Base-by-base conservation (phyloP, 1,140 invertebrate species). In the Dendroctonus valens region DNA sequence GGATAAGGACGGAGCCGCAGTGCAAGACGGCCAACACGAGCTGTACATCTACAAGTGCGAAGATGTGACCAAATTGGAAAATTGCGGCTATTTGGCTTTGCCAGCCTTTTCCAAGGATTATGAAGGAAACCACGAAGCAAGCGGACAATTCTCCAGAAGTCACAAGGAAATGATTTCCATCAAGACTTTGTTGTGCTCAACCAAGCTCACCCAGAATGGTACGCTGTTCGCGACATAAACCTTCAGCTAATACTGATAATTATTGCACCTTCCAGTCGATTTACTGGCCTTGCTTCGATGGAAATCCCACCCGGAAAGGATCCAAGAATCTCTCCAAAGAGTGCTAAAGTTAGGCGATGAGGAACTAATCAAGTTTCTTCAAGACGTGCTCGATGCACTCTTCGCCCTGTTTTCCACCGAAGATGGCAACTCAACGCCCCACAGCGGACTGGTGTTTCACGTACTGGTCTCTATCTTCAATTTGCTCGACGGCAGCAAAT, bases 341-440 rank as follows among this genome's bases (percentile, higher is more conserved):
- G 88, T 97, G 5, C 78, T 94, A 54, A 83, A 88, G 1, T 76
- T 97, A 0, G 85, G 85, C 0, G 89, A 93, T 72, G 94, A 96
- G 76, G 96, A 98, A 79, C 81, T 96, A n/a, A 93, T 98, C 0
- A 97, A 97, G 79, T 98, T 98, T 80, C 81, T 98, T 3, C 93
- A 97, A 77, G 96, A 98, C 77, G 92, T 98, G 14, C 80, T 98
- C 1, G 97, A 98, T 77, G 93, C 94, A 0, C 78, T 99, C 0
- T 98, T 98, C 76, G 90, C 92, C 11, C 90, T 98, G 83, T 96
- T 97, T 76, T 95, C 92, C 42, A 95, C 91, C 40, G 93, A 95
- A 80, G 92, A 97, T 76, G 94, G 93, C 0, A 94, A 96, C 79
- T 76, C 78, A 76, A 87, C 86, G 0, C 82, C 83, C 54, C 82